These are phyloP conservation scores for Ictalurus furcatus DNA, from an alignment of 2,113 vertebrate species.

Conservation along the genomic window DNA sequence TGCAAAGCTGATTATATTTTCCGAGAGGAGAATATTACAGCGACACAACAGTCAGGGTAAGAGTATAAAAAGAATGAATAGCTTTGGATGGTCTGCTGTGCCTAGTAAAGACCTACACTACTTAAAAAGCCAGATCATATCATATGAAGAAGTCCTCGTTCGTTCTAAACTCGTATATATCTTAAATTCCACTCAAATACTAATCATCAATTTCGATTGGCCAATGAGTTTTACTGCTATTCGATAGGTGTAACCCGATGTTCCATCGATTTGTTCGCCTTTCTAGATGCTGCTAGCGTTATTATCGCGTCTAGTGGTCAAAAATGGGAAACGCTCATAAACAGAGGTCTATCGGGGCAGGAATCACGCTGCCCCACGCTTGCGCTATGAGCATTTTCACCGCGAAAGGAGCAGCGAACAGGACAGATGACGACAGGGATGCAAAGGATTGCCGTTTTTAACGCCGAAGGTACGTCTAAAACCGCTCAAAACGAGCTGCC, in stretches of 20 bases:
- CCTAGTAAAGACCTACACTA: neutral
- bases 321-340: neutral
- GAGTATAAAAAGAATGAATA: neutral
- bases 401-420: neutral
- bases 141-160: neutral
- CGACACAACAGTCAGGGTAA: neutral
- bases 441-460: neutral
- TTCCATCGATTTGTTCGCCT: neutral
- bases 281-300: neutral
- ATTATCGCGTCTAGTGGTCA: neutral
- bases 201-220: neutral
- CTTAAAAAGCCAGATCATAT: neutral
- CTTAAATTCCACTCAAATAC: neutral
- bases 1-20: slow-evolving; percentile 19
- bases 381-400: neutral
- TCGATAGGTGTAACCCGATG: neutral
- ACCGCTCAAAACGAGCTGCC: no score
- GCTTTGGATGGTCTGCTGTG: neutral
- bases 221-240: neutral
- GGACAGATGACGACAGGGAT: neutral
- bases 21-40: neutral
- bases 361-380: neutral
- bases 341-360: neutral
- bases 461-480: neutral
- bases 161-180: neutral